Evolutionary conservation across 2,113 vertebrate genomes (phyloP).

Genomic region (Thinocorus orbignyianus): DNA sequence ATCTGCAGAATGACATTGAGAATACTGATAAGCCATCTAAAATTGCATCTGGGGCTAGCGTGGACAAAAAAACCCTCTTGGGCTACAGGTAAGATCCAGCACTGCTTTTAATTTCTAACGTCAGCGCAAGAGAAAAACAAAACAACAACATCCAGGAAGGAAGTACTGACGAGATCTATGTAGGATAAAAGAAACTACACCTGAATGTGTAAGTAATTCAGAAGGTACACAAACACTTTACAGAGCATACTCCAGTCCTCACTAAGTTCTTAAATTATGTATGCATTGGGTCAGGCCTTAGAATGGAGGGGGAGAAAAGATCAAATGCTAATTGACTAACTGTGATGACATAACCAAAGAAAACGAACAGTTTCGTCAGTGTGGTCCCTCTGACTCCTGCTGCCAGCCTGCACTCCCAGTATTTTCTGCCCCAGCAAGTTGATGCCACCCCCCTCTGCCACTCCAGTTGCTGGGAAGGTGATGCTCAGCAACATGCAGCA

Average conservation of each 20-base stretch:
- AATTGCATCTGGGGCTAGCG: conserved; percentile 34
- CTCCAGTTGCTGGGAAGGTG: background rate
- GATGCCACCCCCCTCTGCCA: background rate
- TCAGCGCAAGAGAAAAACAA: background rate
- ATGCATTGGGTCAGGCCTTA: background rate
- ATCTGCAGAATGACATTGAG: conserved; percentile 26
- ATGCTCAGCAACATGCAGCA: background rate
- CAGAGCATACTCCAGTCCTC: background rate
- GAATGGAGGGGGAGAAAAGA: background rate
- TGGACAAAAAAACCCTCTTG: background rate
- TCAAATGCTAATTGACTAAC: background rate
- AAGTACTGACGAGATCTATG: background rate
- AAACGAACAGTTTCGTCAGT: background rate
- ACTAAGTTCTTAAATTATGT: background rate
- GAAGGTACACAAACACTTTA: background rate
- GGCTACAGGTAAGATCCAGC: background rate
- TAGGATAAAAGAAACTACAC: background rate
- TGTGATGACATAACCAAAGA: background rate
- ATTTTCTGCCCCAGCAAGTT: background rate
- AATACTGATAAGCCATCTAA: conserved; percentile 7
- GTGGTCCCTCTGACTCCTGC: background rate
- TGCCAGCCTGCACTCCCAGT: background rate
- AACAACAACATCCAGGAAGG: background rate
- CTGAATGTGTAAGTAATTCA: background rate
- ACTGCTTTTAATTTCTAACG: background rate